Conservation (phyloP, 92 coral and sea anemone genomes). For the Chrysogorgia sp. region DNA sequence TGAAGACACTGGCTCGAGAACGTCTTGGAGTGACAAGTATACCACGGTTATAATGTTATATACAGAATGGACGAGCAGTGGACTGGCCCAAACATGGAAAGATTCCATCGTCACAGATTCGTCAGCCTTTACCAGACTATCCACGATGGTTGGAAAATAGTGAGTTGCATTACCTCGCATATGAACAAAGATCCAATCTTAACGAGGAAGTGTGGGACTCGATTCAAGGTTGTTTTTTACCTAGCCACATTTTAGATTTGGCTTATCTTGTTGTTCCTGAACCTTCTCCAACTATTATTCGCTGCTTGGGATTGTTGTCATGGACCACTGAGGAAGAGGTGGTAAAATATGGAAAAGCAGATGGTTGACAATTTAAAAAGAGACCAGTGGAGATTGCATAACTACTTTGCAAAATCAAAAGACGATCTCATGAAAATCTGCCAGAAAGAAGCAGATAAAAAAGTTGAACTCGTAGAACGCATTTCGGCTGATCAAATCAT, state of each 20-base stretch:
- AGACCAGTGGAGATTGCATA: constrained; percentile 17
- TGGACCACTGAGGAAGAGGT: constrained; percentile 45
- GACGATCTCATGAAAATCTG: constrained; percentile 13
- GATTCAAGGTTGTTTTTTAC: constrained; percentile 37
- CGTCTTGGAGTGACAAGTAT: constrained; percentile 57
- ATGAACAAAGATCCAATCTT: constrained; percentile 40
- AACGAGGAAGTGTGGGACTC: constrained; percentile 48
- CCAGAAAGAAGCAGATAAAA: constrained; percentile 15
- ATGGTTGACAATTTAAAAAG: constrained; percentile 6
- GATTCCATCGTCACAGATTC: constrained; percentile 26
- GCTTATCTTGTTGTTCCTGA: constrained; percentile 42
- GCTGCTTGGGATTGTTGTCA: constrained; percentile 35
- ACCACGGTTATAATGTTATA: constrained; percentile 40
- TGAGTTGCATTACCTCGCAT: constrained; percentile 54
- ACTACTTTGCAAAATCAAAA: background rate
- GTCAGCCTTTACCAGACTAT: constrained; percentile 56
- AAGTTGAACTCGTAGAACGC: constrained; percentile 33
- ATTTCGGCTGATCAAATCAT: constrained; percentile 19
- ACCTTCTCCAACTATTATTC: constrained; percentile 18
- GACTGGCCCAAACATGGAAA: constrained; percentile 5
- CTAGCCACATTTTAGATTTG: constrained; percentile 37
- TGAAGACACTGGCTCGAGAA: constrained; percentile 11
- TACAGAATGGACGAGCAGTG: constrained; percentile 20
- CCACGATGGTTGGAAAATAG: constrained; percentile 40
- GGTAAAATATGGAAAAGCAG: constrained; percentile 3